A percentile compares a stretch with the other conserved stretches of the same genome.
Conservation (phyloP, 2,797 vertebrate species). For the Eulemur rubriventer region DNA sequence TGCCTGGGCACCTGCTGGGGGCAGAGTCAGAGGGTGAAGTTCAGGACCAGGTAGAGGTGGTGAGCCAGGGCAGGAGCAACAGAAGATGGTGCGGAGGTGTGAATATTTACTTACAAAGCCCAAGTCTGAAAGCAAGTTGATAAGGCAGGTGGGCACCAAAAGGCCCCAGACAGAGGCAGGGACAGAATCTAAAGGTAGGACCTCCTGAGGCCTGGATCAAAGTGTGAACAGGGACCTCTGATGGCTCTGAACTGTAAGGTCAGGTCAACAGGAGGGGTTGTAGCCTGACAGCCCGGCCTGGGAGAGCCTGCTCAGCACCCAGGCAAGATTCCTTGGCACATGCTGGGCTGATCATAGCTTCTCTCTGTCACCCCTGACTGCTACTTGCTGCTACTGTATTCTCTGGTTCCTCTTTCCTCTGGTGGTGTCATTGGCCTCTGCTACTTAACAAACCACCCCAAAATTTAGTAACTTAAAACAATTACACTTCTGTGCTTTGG, state of each 20-base stretch:
- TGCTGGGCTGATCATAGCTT: neutral
- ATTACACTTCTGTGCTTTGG: neutral
- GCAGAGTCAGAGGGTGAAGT: neutral
- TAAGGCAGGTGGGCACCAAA: neutral
- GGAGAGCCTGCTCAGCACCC: neutral
- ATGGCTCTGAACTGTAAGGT: neutral
- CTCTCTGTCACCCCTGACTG: neutral
- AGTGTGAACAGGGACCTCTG: neutral
- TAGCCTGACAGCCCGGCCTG: neutral
- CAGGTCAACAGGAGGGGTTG: neutral
- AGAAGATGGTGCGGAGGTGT: rapidly evolving
- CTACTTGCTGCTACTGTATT: neutral
- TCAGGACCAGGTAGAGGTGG: neutral
- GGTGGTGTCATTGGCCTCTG: neutral
- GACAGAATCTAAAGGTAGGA: neutral
- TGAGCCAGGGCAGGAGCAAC: neutral
- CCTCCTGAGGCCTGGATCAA: neutral
- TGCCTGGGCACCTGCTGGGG: neutral
- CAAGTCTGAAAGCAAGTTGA: neutral
- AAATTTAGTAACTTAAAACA: neutral
- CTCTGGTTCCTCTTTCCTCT: neutral
- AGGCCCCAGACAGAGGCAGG: neutral
- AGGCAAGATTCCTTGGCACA: neutral
- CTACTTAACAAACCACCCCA: neutral
- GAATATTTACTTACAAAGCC: neutral